Evolutionary conservation across 2,888 invertebrate genomes (phyloP), one percentile per base, ranked within the genome.

Genomic region (Sminthurinus aureus): DNA sequence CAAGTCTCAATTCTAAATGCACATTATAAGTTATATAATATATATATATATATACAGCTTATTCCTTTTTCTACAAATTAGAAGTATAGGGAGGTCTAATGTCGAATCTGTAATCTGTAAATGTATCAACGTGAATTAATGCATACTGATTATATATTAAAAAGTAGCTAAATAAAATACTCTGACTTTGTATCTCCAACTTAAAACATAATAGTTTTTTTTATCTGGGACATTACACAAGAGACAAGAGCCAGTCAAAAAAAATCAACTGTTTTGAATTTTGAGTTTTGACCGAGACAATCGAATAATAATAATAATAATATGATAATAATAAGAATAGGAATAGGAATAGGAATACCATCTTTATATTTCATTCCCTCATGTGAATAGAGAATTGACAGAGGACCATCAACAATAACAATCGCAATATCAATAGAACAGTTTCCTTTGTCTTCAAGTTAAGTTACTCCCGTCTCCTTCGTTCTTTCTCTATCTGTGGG

Each of bases 181-280:
- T 38, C 6, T 38, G 38, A 38, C 38, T 38, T 38, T 38, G 38
- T 38, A 38, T 6, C 38, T 38, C 38, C 38, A 38, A 38, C 38
- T 38, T 38, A 38, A 38, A 38, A 38, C 38, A 38, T 38, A 38
- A 38, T 38, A 38, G 38, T 38, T 64, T 18, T 58, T 58, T 58
- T 58, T 58, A 58, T 58, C 58, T 58, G 58, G 58, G 58, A 58
- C 58, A 58, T 58, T 58, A 58, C 58, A 58, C 58, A 58, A 58
- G 58, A 58, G 38, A 38, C 38, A 38, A 58, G 58, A 58, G 58
- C 13, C 58, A 58, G 2, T 58, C 15, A 58, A 38, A 20, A 71
- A 71, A 24, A 24, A 71, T 71, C 71, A 71, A 71, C 71, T 71
- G 71, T 26, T 71, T n/a, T n/a, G n/a, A n/a, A n/a, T n/a, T n/a